A percentile compares a stretch with the other conserved stretches of the same genome.
Evolutionary conservation across 2,888 invertebrate genomes (phyloP).

Genomic region (Orthosia cruda): DNA sequence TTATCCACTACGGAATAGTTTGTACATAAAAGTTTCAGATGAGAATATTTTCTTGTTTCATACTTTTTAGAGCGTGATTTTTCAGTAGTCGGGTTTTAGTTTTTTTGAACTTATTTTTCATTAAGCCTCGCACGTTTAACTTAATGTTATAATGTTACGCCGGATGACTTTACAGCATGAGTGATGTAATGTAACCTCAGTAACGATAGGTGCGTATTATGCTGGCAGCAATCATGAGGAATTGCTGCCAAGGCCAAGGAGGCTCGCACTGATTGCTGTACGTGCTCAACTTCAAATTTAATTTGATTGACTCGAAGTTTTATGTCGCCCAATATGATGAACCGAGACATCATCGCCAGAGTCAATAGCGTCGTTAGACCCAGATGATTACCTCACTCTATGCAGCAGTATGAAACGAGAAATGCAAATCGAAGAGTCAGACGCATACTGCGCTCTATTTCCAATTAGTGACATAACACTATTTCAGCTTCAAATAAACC

Average conservation of each 20-base stretch:
- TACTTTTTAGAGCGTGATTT: too few relatives aligned
- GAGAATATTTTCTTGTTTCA: too few relatives aligned
- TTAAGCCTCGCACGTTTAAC: conserved; percentile 33
- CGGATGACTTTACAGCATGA: conserved; percentile 77
- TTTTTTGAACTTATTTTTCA: too few relatives aligned
- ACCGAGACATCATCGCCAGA: conserved; percentile 25
- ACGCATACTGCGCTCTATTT: conserved; percentile 22
- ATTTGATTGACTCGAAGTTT: conserved; percentile 31
- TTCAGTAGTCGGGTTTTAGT: too few relatives aligned
- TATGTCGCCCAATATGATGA: conserved; percentile 19
- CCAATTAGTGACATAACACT: conserved; percentile 31
- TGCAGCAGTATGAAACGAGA: conserved; percentile 8
- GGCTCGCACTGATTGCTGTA: conserved; percentile 66
- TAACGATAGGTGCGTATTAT: conserved; percentile 69
- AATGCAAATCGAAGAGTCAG: conserved; percentile 41
- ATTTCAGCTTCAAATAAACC: conserved; percentile 30
- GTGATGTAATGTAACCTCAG: conserved; percentile 78
- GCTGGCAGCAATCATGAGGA: conserved; percentile 72
- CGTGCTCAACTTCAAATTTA: conserved; percentile 46
- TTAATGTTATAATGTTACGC: conserved; percentile 64
- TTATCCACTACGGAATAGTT: too few relatives aligned
- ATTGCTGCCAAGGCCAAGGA: conserved; percentile 79
- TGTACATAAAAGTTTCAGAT: too few relatives aligned
- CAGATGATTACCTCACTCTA: conserved; percentile 16
- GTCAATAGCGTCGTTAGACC: not conserved